Evolutionary conservation across 2,888 invertebrate species (phyloP).

Genomic region (Amorpha juglandis): DNA sequence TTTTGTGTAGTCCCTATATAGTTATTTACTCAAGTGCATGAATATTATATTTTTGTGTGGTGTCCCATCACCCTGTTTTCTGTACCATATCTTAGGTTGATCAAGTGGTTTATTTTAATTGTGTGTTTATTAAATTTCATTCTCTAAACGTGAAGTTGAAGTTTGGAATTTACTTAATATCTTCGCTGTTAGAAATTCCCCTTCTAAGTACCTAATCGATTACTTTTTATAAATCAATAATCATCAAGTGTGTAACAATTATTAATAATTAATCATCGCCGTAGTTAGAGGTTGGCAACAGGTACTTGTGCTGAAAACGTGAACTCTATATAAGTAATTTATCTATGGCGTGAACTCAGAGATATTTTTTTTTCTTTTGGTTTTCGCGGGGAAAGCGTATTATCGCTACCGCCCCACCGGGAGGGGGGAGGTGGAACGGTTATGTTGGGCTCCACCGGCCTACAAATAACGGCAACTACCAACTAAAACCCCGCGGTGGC

Average conservation of each 20-base stretch:
- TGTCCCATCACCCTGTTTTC: not conserved
- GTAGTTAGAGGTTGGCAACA: too few relatives aligned
- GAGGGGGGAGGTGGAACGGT: too few relatives aligned
- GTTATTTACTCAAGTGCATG: not conserved
- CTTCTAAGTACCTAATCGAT: not conserved
- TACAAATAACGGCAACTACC: too few relatives aligned
- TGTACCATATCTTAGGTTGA: not conserved
- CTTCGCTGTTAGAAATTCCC: not conserved
- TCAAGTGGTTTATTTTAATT: not conserved
- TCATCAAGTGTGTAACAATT: not conserved
- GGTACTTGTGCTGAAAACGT: too few relatives aligned
- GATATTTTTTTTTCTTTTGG: too few relatives aligned
- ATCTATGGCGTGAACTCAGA: too few relatives aligned
- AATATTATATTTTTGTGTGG: not conserved
- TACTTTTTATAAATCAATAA: not conserved
- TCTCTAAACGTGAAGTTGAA: not conserved
- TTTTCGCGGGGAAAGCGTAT: too few relatives aligned
- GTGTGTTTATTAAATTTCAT: not conserved
- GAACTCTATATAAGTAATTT: too few relatives aligned
- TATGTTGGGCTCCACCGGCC: too few relatives aligned
- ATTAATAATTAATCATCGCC: too few relatives aligned
- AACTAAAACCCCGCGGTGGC: too few relatives aligned
- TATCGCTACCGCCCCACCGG: too few relatives aligned
- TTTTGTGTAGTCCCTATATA: not conserved
- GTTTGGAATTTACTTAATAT: not conserved